Conservation (phyloP, 2,113 vertebrate genomes). For the Canis aureus region DNA sequence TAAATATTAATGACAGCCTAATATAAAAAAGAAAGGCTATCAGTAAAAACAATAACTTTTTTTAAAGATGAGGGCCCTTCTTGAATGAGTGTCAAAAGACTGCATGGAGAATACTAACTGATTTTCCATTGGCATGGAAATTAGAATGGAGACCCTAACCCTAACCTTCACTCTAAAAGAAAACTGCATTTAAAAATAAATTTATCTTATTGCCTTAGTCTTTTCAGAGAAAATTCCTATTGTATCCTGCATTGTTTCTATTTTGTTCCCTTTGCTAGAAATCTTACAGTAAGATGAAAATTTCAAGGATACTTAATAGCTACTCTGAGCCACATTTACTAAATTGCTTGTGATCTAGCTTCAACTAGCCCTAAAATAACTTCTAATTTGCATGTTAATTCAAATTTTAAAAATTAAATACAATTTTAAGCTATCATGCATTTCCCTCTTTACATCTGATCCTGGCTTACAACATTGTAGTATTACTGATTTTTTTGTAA, state of each 20-base stretch:
- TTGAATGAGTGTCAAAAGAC: background rate
- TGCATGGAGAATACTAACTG: background rate
- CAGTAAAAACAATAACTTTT: background rate
- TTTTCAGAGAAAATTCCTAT: background rate
- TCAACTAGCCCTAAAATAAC: conserved; percentile 15
- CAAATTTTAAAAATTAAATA: background rate
- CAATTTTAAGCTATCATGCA: background rate
- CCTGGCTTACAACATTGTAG: background rate
- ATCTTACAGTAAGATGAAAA: conserved; percentile 43
- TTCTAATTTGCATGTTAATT: conserved; percentile 31
- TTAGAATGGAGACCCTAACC: background rate
- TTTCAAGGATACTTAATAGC: conserved; percentile 24
- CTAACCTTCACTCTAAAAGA: background rate
- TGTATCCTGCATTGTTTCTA: background rate
- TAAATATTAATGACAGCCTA: background rate
- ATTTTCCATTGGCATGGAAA: background rate
- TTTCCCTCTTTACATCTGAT: conserved; percentile 58
- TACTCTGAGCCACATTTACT: conserved; percentile 20
- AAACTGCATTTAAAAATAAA: conserved; percentile 35
- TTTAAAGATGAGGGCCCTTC: background rate
- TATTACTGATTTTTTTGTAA: conserved; percentile 34
- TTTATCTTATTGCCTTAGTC: background rate
- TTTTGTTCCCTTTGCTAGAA: conserved; percentile 36
- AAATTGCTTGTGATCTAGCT: background rate
- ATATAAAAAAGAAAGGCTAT: background rate